Evolutionary conservation across 2,113 vertebrate genomes (phyloP), one percentile per base, ranked within the genome.

Genomic region (Thryonomys swinderianus): DNA sequence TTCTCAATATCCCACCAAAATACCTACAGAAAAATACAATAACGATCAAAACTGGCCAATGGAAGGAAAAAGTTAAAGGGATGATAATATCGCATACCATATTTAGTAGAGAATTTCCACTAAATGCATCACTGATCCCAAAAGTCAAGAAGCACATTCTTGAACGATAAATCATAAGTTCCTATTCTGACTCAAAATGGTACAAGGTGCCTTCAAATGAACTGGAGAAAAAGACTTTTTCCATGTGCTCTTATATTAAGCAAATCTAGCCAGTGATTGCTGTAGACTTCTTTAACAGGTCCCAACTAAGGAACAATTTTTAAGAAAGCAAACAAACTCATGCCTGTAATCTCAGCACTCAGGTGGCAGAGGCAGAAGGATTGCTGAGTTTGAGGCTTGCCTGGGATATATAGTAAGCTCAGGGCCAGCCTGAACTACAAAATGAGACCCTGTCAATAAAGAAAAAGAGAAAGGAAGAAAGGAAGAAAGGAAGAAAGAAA

Each of bases 1-100:
- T 61, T 87, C 82, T 91, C 67, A 95, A 67, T 32, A 86, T 67
- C 20, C 42, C 64, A 86, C 57, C 42, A 92, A 94, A 90, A 96
- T 53, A 67, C 3, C 16, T 82, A 84, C 3, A 14, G 34, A 88
- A 30, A 92, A 48, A 96, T 17, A 34, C 4, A 37, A 79, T 88
- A 76, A 96, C 92, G 30, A 94, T 51, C 21, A 59, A 81, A 96
- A 94, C 8, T 69, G n/a, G 34, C 11, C 10, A 81, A 90, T 57
- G 23, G 17, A 12, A 13, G 4, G 4, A 12, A 2, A 2, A 10
- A 53, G 7, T 62, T 37, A 85, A 73, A 89, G 20, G 59, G 34
- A 96, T 59, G n/a, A 88, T 79, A 94, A 25, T 25, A 96, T 78
- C 30, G 71, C 11, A 71, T 53, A n/a, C 71, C 62, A 82, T 57